phyloP scores from a whole-genome alignment of 2,797 vertebrate genomes.

The Falco peregrinus region DNA sequence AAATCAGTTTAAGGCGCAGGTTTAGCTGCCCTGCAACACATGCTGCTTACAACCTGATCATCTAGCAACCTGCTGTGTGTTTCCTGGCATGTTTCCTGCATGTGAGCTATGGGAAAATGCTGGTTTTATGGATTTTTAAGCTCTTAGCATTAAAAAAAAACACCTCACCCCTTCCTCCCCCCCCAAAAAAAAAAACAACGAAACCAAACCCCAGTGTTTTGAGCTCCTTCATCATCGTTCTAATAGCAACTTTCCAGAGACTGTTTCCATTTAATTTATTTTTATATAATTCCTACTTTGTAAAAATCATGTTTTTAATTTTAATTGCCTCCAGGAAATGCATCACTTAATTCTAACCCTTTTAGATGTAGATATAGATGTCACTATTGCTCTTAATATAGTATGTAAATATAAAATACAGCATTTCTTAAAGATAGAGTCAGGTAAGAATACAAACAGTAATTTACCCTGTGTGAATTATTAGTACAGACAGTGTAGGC shows the following conservation, averaged over 20 bases:
- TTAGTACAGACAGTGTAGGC: background rate
- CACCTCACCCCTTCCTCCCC: too few relatives aligned
- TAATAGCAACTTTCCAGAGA: background rate
- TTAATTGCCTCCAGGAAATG: background rate
- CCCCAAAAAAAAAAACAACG: too few relatives aligned
- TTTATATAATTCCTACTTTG: background rate
- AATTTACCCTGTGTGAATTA: background rate
- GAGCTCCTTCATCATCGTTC: background rate
- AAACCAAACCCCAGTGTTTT: background rate
- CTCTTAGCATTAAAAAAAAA: background rate
- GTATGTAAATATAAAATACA: background rate
- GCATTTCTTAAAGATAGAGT: background rate
- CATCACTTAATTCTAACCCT: background rate
- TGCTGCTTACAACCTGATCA: background rate
- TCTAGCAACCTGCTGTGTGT: background rate
- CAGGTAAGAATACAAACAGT: background rate
- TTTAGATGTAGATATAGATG: background rate
- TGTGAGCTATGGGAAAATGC: background rate
- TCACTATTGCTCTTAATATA: background rate
- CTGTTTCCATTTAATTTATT: background rate
- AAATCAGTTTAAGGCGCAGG: background rate
- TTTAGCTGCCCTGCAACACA: background rate
- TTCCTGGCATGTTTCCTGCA: background rate
- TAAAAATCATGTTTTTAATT: background rate
- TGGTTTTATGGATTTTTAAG: background rate